These are phyloP conservation scores for Aphodius granarius DNA, from an alignment of 2,888 invertebrate genomes.

Conservation along the genomic window DNA sequence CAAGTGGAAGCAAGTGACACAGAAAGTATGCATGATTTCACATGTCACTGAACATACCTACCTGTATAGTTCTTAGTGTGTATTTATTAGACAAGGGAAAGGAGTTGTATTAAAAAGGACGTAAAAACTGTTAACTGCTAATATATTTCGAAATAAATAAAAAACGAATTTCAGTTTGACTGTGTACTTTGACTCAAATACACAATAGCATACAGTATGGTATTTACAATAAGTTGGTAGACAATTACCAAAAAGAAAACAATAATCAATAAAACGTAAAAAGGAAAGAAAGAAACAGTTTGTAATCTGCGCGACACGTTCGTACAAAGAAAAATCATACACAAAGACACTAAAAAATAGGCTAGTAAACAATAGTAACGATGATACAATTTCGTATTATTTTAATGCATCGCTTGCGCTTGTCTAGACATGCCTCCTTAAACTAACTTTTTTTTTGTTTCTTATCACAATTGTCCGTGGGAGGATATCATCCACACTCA, in stretches of 20 bases:
- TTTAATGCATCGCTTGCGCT: slow-evolving; percentile 46
- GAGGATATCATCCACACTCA: slow-evolving; percentile 48
- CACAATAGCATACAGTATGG: slow-evolving; percentile 52
- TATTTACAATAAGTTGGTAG: slow-evolving; percentile 15
- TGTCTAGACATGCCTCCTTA: slow-evolving; percentile 53
- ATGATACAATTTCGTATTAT: slow-evolving; percentile 25
- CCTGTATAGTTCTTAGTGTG: neutral
- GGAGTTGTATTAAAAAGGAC: slow-evolving; percentile 1
- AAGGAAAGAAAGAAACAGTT: slow-evolving; percentile 1
- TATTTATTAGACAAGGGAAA: neutral
- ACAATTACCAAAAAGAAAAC: slow-evolving; percentile 13
- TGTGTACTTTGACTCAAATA: slow-evolving; percentile 41
- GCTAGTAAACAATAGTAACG: neutral
- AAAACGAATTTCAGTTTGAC: slow-evolving; percentile 43
- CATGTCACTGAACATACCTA: too few relatives aligned
- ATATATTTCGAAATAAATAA: slow-evolving; percentile 30
- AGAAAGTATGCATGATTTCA: too few relatives aligned
- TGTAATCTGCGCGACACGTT: neutral
- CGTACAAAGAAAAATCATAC: neutral
- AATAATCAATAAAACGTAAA: slow-evolving; percentile 6
- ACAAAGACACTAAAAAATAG: neutral
- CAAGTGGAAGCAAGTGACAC: too few relatives aligned
- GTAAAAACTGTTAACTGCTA: slow-evolving; percentile 16
- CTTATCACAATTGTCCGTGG: slow-evolving; percentile 55
- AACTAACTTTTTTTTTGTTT: slow-evolving; percentile 39